Base-by-base conservation (phyloP, 2,888 invertebrate genomes). In the Spodoptera exigua region DNA sequence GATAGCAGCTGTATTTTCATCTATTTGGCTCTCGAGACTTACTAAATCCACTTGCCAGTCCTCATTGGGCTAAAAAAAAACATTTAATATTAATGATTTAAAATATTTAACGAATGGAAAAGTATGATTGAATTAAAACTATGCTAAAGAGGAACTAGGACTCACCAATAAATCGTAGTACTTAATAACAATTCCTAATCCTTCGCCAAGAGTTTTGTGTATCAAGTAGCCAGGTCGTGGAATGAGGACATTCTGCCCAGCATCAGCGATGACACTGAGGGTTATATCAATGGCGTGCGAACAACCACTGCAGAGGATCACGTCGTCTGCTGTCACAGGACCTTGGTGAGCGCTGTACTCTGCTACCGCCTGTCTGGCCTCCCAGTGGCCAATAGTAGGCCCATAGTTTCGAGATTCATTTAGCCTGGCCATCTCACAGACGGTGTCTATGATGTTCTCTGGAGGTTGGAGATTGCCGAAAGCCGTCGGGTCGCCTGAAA, bases 221-320 rank as follows among this genome's bases (percentile, higher is more conserved):
- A 99, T 96, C 66, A 98, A 96, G 89, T 99, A 99, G 9, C 98
- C 99, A 3, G 99, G 99, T 66, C 97, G 95, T 1, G 99, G 99
- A 43, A 99, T 96, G 35, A 99, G 91, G 76, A 99, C 97, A 86
- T 99, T 99, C 83, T 99, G 97, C 13, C 98, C 99, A 3, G 96
- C 95, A 79, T 97, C 96, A 2, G 98, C 98, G 62, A 99, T 84
- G 0, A 96, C 98, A 7, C 97, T 95, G 78, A 99, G 98, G 84
- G 97, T 97, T 75, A 99, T 93, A 80, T 99, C 99, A 67, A 99
- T 92, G 0, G 99, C 98, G 70, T 98, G 97, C 0, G 99, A 98
- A 85, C 99, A 99, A 13, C 99, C 99, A 81, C 98, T 98, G 87
- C 98, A 98, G 55, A 99, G 94, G 49, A 99, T 95, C 9, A 99